Conservation (phyloP, 2,888 invertebrate species). For the Hyalella azteca region DNA sequence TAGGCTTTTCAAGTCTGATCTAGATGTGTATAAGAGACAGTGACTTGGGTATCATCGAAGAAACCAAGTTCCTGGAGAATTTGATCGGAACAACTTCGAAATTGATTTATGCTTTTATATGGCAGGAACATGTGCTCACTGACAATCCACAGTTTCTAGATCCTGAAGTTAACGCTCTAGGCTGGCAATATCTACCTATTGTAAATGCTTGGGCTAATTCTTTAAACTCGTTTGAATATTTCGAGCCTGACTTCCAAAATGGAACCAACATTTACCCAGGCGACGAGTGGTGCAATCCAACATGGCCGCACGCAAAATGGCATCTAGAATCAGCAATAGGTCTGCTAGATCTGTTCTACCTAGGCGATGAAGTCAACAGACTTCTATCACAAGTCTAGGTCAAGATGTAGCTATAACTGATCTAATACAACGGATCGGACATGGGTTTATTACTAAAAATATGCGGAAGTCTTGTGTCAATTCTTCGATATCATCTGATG, state of each 20-base stretch:
- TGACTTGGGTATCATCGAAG: neutral
- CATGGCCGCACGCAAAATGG: slow-evolving; percentile 31
- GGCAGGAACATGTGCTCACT: slow-evolving; percentile 34
- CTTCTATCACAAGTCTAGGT: neutral
- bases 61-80: neutral
- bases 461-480: too few relatives aligned
- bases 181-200: slow-evolving; percentile 2
- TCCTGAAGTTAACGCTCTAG: slow-evolving; percentile 20
- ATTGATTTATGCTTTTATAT: slow-evolving; percentile 7
- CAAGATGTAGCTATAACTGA: too few relatives aligned
- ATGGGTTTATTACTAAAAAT: too few relatives aligned
- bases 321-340: slow-evolving; percentile 33
- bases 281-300: slow-evolving; percentile 38
- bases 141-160: slow-evolving; percentile 10
- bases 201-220: slow-evolving; percentile 32
- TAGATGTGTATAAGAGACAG: too few relatives aligned
- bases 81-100: neutral
- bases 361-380: slow-evolving; percentile 30
- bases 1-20: too few relatives aligned
- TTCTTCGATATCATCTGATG: too few relatives aligned
- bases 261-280: slow-evolving; percentile 34
- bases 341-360: slow-evolving; percentile 28
- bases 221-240: neutral
- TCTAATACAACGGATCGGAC: too few relatives aligned
- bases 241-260: slow-evolving; percentile 30